Percentiles rank a stretch among this genome's conserved stretches.
These are phyloP conservation scores for Metopolophium dirhodum DNA, from an alignment of 1,140 invertebrate species.

Conservation along the genomic window DNA sequence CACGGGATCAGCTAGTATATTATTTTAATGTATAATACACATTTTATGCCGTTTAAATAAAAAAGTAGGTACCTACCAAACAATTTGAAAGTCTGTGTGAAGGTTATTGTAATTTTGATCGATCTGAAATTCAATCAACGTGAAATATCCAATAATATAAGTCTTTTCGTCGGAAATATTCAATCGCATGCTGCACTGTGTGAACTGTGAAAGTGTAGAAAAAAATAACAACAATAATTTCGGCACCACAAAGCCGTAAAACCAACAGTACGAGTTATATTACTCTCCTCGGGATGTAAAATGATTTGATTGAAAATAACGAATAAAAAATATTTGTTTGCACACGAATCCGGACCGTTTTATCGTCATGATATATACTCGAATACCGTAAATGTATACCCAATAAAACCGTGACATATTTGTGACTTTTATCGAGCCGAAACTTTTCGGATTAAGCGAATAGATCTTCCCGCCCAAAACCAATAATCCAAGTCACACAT, in stretches of 20 bases:
- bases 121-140: not conserved
- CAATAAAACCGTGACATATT: constrained; percentile 2
- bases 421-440: not conserved
- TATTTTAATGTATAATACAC: too few species aligned
- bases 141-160: not conserved
- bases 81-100: not conserved
- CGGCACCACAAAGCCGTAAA: not conserved
- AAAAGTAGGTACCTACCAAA: not conserved
- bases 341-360: not conserved
- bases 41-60: not conserved
- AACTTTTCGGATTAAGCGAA: not conserved
- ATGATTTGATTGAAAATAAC: constrained; percentile 21
- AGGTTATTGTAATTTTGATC: not conserved
- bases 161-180: not conserved
- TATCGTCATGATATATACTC: not conserved
- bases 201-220: constrained; percentile 1
- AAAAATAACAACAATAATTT: constrained; percentile 34
- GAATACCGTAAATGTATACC: not conserved
- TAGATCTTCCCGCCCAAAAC: not conserved
- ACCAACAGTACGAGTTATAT: constrained; percentile 17
- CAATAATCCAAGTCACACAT: not conserved
- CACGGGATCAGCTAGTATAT: too few species aligned
- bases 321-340: constrained; percentile 14
- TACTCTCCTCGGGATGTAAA: not conserved
- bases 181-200: not conserved